These are phyloP conservation scores for Alosa sapidissima DNA, from an alignment of 2,797 vertebrate species.

Conservation along the genomic window DNA sequence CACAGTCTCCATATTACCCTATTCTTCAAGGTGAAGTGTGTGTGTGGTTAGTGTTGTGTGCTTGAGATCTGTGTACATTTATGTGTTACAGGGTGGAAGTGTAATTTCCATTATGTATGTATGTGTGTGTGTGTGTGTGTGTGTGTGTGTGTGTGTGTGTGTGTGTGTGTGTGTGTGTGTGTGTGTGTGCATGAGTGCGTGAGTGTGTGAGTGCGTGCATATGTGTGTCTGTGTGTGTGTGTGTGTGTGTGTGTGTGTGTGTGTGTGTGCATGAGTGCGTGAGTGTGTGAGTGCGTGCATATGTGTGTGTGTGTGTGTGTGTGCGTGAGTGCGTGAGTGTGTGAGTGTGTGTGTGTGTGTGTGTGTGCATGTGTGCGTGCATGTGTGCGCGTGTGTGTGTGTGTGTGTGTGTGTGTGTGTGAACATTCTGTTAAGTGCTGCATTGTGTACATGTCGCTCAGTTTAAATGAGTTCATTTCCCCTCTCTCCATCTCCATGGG, in stretches of 20 bases:
- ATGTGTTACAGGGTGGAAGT: too few relatives aligned
- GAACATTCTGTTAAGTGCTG: slow-evolving; percentile 40
- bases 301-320: neutral
- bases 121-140: slow-evolving; percentile 23
- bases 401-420: slow-evolving; percentile 5
- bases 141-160: slow-evolving; percentile 31
- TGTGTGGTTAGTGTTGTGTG: neutral
- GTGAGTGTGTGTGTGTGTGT: slow-evolving; percentile 29
- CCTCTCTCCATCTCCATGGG: slow-evolving; percentile 68
- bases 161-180: slow-evolving; percentile 38
- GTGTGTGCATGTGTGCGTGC: neutral
- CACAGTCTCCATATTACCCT: neutral
- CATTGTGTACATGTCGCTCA: slow-evolving; percentile 73
- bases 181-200: slow-evolving; percentile 47
- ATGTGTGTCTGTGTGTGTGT: slow-evolving; percentile 5
- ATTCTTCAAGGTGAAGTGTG: neutral
- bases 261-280: neutral
- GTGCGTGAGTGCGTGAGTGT: slow-evolving; percentile 35
- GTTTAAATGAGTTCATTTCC: slow-evolving; percentile 82
- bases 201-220: neutral
- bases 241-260: neutral
- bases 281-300: neutral
- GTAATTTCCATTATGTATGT: neutral
- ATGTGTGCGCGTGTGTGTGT: neutral
- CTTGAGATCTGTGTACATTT: neutral